These are phyloP conservation scores for Brachyistius frenatus DNA, from an alignment of 2,113 vertebrate species.

Conservation along the genomic window DNA sequence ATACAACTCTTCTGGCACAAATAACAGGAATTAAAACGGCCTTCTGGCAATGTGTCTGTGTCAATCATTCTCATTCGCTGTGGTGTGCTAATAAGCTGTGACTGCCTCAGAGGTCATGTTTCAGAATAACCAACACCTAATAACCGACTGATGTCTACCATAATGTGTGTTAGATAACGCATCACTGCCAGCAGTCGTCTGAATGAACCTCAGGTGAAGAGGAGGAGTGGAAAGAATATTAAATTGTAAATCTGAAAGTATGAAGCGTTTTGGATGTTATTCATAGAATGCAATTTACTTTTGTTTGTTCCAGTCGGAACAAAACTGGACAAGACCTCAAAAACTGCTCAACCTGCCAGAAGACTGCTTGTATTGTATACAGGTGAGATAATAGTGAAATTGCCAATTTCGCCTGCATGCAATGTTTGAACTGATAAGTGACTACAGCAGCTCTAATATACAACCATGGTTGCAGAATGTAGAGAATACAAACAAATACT, in stretches of 20 bases:
- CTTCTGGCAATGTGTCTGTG: slow-evolving; percentile 71
- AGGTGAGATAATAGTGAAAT: slow-evolving; percentile 73
- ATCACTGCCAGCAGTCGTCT: slow-evolving; percentile 36
- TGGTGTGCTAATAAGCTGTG: slow-evolving; percentile 67
- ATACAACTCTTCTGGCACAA: slow-evolving; percentile 67
- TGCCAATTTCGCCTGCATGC: not conserved
- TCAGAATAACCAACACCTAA: slow-evolving; percentile 71
- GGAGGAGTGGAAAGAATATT: slow-evolving; percentile 11
- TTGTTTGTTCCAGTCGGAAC: slow-evolving; percentile 56
- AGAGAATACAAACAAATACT: too few relatives aligned
- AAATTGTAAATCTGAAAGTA: slow-evolving; percentile 8
- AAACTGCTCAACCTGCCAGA: slow-evolving; percentile 83
- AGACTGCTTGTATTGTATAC: slow-evolving; percentile 84
- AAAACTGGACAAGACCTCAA: slow-evolving; percentile 82
- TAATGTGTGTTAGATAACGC: slow-evolving; percentile 40
- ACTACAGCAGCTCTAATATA: not conserved
- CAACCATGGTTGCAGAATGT: not conserved
- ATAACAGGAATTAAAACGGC: slow-evolving; percentile 69
- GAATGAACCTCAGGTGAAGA: slow-evolving; percentile 23
- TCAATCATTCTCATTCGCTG: slow-evolving; percentile 75
- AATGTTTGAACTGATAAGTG: not conserved
- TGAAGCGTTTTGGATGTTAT: slow-evolving; percentile 1
- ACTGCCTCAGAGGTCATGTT: slow-evolving; percentile 73
- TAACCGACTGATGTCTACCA: slow-evolving; percentile 53
- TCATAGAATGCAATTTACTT: slow-evolving; percentile 13